Percentiles rank a stretch among this genome's conserved stretches.
phyloP scores from a whole-genome alignment of 2,113 vertebrate species.

The Zosterops pallidus region DNA sequence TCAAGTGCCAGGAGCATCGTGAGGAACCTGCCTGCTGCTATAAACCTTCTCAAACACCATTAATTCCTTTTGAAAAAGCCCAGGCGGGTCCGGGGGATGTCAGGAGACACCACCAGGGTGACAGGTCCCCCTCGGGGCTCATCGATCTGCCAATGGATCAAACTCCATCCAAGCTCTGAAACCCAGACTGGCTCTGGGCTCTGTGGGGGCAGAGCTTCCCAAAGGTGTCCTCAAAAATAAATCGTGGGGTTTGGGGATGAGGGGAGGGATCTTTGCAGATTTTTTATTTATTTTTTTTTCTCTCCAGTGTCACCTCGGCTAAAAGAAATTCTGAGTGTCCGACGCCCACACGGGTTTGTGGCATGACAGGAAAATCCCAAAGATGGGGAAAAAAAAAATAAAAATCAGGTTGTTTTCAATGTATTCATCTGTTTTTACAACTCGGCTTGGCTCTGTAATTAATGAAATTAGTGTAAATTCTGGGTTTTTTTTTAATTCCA shows the following conservation, averaged over 20 bases:
- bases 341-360: fast-evolving
- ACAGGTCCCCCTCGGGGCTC: background rate
- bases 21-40: background rate
- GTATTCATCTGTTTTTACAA: background rate
- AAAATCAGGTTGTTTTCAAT: fast-evolving
- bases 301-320: background rate
- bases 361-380: background rate
- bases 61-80: background rate
- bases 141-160: background rate
- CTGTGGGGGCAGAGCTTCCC: background rate
- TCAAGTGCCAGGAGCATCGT: too few relatives aligned
- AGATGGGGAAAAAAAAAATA: fast-evolving
- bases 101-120: background rate
- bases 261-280: background rate
- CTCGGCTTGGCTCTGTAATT: fast-evolving
- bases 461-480: fast-evolving
- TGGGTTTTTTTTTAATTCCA: background rate
- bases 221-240: background rate
- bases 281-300: background rate
- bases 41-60: fast-evolving
- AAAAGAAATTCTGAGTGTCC: background rate
- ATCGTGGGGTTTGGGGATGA: fast-evolving
- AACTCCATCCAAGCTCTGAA: fast-evolving
- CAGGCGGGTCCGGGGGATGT: background rate
- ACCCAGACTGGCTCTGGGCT: background rate